A percentile compares a stretch with the other conserved stretches of the same genome.
These are phyloP conservation scores for Coenonympha glycerion DNA, from an alignment of 2,888 invertebrate species.

Conservation along the genomic window DNA sequence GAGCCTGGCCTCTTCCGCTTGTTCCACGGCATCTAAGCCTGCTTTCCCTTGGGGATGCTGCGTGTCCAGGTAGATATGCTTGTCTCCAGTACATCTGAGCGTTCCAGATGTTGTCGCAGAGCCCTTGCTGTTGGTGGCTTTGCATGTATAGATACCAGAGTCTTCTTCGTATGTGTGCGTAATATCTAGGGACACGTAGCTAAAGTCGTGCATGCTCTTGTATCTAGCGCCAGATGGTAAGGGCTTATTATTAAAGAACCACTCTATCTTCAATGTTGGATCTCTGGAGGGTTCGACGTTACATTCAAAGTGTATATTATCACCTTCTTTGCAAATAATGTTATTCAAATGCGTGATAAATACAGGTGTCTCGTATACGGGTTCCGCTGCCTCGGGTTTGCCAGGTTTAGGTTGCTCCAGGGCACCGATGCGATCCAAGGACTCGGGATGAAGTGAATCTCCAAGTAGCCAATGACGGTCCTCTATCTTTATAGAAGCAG, in stretches of 20 bases:
- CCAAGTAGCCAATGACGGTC: slow-evolving; percentile 92
- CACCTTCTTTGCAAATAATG: slow-evolving; percentile 90
- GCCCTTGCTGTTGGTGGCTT: slow-evolving; percentile 91
- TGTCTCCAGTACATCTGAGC: slow-evolving; percentile 87
- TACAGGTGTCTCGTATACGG: slow-evolving; percentile 88
- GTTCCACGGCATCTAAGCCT: slow-evolving; percentile 91
- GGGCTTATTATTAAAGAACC: slow-evolving; percentile 95
- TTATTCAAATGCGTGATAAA: slow-evolving; percentile 94
- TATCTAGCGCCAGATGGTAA: slow-evolving; percentile 92
- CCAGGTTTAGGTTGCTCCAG: slow-evolving; percentile 86
- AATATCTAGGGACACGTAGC: slow-evolving; percentile 94
- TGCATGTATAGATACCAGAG: slow-evolving; percentile 93
- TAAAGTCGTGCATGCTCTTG: slow-evolving; percentile 96
- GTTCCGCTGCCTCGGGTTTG: slow-evolving; percentile 82
- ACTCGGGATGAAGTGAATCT: slow-evolving; percentile 92
- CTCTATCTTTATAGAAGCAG: slow-evolving; percentile 91
- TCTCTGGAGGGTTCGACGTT: slow-evolving; percentile 94
- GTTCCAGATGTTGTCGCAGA: slow-evolving; percentile 93
- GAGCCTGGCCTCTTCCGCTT: slow-evolving; percentile 88
- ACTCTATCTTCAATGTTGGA: slow-evolving; percentile 92
- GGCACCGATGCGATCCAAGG: slow-evolving; percentile 88
- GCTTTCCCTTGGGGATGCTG: slow-evolving; percentile 96
- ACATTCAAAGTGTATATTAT: slow-evolving; percentile 92
- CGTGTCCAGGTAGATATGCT: slow-evolving; percentile 88
- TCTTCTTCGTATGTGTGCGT: slow-evolving; percentile 92